Evolutionary conservation across 2,797 vertebrate genomes (phyloP).

Genomic region (Buphagus erythrorhynchus): DNA sequence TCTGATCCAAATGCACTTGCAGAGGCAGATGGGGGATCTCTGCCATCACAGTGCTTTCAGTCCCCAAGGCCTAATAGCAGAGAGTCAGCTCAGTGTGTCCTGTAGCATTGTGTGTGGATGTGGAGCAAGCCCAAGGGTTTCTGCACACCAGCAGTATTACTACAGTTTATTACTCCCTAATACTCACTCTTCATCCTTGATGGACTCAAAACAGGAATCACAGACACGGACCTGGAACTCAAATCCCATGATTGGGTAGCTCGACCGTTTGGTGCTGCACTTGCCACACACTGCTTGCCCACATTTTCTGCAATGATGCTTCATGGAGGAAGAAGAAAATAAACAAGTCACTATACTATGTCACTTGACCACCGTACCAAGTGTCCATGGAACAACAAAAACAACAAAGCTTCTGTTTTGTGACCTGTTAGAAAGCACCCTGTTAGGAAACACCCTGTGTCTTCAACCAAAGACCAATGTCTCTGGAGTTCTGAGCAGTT

Average conservation of each 20-base stretch:
- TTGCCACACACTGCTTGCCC: conserved; percentile 95
- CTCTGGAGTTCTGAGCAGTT: not conserved
- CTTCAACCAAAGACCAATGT: not conserved
- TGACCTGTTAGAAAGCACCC: not conserved
- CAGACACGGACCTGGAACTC: conserved; percentile 97
- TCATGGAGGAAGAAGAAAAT: not conserved
- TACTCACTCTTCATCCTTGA: conserved; percentile 98
- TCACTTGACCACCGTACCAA: not conserved
- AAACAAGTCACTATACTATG: not conserved
- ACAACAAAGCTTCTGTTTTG: not conserved
- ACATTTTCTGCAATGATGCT: conserved; percentile 99
- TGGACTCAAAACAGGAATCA: conserved; percentile 90
- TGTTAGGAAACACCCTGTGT: not conserved
- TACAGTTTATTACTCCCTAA: not conserved
- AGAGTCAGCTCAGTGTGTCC: not conserved
- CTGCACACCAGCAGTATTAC: not conserved
- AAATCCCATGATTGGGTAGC: conserved; percentile 95
- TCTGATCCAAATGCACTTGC: not conserved
- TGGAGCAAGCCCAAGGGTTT: not conserved
- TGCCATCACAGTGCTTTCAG: not conserved
- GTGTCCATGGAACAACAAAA: not conserved
- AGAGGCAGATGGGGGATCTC: not conserved
- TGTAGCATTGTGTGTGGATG: not conserved
- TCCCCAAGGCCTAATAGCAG: not conserved
- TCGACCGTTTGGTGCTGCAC: conserved; percentile 94